phyloP scores from a whole-genome alignment of 2,888 invertebrate genomes.

The Crossocerus cetratus region DNA sequence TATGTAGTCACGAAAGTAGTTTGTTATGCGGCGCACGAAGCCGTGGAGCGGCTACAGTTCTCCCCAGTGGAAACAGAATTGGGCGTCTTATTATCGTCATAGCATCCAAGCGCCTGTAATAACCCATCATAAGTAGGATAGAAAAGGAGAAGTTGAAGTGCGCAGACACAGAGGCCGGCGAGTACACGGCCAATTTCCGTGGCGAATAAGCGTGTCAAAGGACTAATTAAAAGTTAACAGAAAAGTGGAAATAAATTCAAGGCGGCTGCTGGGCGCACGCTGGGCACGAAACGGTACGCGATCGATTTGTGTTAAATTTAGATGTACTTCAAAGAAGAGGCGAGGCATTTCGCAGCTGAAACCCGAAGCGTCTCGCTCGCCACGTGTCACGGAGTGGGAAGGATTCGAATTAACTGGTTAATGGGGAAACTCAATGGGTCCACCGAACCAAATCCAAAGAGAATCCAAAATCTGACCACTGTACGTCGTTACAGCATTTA shows the following conservation, averaged over 20 bases:
- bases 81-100: no score
- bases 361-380: constrained; percentile 38
- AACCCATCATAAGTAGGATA: no score
- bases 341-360: constrained; percentile 21
- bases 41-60: no score
- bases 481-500: no score
- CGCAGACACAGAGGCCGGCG: no score
- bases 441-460: not conserved
- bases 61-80: no score
- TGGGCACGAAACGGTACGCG: constrained; percentile 2
- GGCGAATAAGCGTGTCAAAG: constrained; percentile 16
- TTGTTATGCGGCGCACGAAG: no score
- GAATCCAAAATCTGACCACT: constrained; percentile 7
- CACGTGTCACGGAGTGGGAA: constrained; percentile 27
- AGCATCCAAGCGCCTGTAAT: no score
- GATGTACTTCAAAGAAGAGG: not conserved
- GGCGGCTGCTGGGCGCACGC: not conserved
- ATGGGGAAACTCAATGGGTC: constrained; percentile 39
- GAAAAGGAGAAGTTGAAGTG: no score
- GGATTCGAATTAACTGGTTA: constrained; percentile 53
- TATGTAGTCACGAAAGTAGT: no score
- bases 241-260: not conserved
- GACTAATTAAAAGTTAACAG: constrained; percentile 43
- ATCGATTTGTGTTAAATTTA: constrained; percentile 7
- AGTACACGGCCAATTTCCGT: constrained; percentile 4